A percentile compares a stretch with the other conserved stretches of the same genome.
These are phyloP conservation scores for Leptinotarsa haldemani DNA, from an alignment of 2,888 invertebrate species.

Conservation along the genomic window DNA sequence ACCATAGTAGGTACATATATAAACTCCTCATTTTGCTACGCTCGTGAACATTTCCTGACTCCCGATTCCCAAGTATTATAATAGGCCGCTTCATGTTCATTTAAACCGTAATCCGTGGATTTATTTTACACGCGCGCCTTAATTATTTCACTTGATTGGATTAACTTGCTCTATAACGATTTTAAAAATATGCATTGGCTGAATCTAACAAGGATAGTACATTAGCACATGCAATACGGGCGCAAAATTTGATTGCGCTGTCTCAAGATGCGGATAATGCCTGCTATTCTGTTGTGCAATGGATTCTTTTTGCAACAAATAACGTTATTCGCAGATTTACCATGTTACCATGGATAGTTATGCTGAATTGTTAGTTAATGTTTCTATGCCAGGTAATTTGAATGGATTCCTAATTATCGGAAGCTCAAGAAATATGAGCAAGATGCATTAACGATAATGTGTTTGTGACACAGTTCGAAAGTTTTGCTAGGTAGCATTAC, in stretches of 20 bases:
- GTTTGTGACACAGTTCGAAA: too few species aligned
- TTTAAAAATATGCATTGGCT: conserved; percentile 38
- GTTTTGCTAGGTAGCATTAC: too few species aligned
- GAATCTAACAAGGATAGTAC: conserved; percentile 38
- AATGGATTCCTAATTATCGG: too few species aligned
- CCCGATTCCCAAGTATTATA: conserved; percentile 59
- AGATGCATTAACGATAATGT: too few species aligned
- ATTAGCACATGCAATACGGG: conserved; percentile 34
- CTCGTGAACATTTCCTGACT: conserved; percentile 28
- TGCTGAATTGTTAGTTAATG: neutral
- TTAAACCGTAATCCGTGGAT: conserved; percentile 53
- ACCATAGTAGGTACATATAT: too few species aligned
- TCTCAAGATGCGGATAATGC: conserved; percentile 21
- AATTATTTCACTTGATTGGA: conserved; percentile 50
- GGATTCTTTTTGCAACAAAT: neutral
- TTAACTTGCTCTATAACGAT: conserved; percentile 37
- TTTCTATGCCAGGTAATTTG: too few species aligned
- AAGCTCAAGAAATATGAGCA: too few species aligned
- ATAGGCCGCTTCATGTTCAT: conserved; percentile 59
- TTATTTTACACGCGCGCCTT: conserved; percentile 55
- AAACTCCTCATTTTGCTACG: conserved; percentile 2
- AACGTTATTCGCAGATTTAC: too few species aligned
- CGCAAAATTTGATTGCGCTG: conserved; percentile 35
- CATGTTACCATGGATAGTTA: neutral
- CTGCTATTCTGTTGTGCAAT: conserved; percentile 32